These are phyloP conservation scores for Drosophila niveifrons DNA, from an alignment of 2,888 invertebrate genomes.

Conservation along the genomic window DNA sequence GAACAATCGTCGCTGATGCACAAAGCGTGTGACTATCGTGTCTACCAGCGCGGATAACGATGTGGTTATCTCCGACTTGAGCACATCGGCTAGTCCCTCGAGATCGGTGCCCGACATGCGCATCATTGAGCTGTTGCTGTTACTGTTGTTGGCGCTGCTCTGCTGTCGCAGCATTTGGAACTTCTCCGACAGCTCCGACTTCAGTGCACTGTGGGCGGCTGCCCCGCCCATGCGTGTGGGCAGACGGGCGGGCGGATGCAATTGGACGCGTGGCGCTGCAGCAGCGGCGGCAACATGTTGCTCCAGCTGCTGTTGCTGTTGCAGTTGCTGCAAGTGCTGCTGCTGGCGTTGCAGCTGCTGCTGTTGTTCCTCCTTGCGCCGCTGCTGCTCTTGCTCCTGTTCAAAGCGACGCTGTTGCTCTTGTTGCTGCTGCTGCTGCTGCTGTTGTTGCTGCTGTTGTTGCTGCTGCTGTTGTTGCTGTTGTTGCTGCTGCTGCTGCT, in stretches of 20 bases:
- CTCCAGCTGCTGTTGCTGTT: constrained; percentile 86
- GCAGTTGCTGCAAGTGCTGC: constrained; percentile 85
- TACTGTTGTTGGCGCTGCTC: constrained; percentile 87
- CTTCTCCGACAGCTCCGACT: constrained; percentile 91
- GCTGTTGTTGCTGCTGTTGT: constrained; percentile 86
- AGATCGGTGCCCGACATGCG: constrained; percentile 92
- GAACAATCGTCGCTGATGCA: constrained; percentile 91
- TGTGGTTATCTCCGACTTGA: constrained; percentile 95
- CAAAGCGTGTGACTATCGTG: constrained; percentile 93
- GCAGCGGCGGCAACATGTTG: constrained; percentile 66
- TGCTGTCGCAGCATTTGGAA: constrained; percentile 89
- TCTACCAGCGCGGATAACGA: constrained; percentile 94
- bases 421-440: constrained; percentile 85
- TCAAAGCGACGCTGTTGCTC: constrained; percentile 87
- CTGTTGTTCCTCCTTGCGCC: constrained; percentile 83
- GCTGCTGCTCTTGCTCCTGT: constrained; percentile 87
- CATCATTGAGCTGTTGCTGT: constrained; percentile 88
- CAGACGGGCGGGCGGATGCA: constrained; percentile 82
- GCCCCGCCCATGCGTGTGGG: constrained; percentile 79
- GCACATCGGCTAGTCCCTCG: constrained; percentile 94
- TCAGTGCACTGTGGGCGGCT: constrained; percentile 85
- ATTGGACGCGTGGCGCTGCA: constrained; percentile 76
- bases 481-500: constrained; percentile 87
- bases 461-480: constrained; percentile 86
- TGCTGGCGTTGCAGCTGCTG: constrained; percentile 85